Conservation (phyloP, 2,888 invertebrate species). For the Ormia ochracea region DNA sequence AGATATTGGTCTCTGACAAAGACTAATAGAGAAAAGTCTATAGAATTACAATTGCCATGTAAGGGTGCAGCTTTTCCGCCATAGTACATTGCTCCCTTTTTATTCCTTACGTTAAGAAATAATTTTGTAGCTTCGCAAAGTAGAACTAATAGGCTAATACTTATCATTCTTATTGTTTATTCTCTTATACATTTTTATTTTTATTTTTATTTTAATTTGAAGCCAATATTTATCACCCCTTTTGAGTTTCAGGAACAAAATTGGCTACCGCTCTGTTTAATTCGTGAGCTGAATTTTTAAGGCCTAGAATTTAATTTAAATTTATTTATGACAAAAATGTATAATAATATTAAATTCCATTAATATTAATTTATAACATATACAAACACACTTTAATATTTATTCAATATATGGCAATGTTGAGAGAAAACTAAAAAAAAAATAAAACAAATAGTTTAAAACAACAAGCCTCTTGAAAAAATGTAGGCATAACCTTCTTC, state of each 20-base stretch:
- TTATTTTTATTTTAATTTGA: not conserved
- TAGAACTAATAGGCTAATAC: no score
- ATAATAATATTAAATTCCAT: conserved; percentile 60
- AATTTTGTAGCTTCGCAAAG: no score
- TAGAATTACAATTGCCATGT: no score
- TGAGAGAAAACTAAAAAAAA: not conserved
- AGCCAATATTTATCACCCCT: not conserved
- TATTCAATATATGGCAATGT: conserved; percentile 31
- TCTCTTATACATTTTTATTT: no score
- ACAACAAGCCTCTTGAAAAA: conserved; percentile 56
- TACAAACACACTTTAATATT: conserved; percentile 15
- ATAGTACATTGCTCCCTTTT: no score
- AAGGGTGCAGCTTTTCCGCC: no score
- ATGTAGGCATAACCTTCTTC: conserved; percentile 46
- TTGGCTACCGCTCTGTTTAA: conserved; percentile 17
- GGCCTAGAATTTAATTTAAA: conserved; percentile 51
- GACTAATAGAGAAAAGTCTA: no score
- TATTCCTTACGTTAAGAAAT: no score
- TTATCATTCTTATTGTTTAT: no score
- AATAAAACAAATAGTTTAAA: conserved; percentile 26
- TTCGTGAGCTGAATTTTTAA: not conserved
- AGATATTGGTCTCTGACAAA: no score
- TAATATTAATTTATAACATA: conserved; percentile 49
- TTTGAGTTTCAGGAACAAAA: not conserved
- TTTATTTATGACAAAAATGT: conserved; percentile 46